These are phyloP conservation scores for Zenarchopterus dispar DNA, from an alignment of 2,797 vertebrate genomes.

Conservation along the genomic window DNA sequence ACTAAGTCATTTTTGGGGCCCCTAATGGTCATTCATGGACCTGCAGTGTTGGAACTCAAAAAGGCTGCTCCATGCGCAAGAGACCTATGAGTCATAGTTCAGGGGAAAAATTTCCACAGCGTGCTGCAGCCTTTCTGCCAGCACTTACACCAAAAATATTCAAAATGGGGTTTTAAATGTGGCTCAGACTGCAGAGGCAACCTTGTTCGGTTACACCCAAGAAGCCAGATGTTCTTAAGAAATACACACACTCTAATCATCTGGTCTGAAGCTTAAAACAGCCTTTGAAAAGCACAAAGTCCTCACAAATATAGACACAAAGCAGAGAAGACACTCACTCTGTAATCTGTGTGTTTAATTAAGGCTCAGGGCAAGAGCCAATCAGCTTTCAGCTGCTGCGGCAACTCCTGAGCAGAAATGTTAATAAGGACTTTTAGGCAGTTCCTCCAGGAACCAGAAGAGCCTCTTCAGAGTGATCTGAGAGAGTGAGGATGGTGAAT, in stretches of 20 bases:
- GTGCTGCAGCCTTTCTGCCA: too few species aligned
- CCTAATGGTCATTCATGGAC: too few species aligned
- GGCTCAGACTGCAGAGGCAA: neutral
- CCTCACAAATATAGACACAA: slow-evolving; percentile 25
- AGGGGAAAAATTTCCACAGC: neutral
- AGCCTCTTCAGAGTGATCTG: neutral
- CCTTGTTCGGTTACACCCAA: neutral
- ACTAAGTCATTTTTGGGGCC: too few species aligned
- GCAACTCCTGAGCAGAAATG: slow-evolving; percentile 21
- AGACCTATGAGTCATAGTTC: slow-evolving; percentile 11
- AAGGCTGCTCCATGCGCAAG: too few species aligned
- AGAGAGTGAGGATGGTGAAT: too few species aligned
- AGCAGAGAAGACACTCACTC: slow-evolving; percentile 1
- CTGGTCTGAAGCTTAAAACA: slow-evolving; percentile 6
- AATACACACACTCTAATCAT: slow-evolving; percentile 11
- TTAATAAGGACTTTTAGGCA: too few species aligned
- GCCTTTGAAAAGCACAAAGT: slow-evolving; percentile 22
- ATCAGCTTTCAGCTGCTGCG: slow-evolving; percentile 42
- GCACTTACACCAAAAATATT: neutral
- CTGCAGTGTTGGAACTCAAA: too few species aligned
- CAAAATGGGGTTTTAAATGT: neutral
- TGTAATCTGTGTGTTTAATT: slow-evolving; percentile 57
- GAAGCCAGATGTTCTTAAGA: neutral
- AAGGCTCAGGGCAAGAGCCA: slow-evolving; percentile 33
- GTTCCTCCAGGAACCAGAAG: too few species aligned